phyloP scores from a whole-genome alignment of 2,113 vertebrate genomes.

The Bujurquina vittata region DNA sequence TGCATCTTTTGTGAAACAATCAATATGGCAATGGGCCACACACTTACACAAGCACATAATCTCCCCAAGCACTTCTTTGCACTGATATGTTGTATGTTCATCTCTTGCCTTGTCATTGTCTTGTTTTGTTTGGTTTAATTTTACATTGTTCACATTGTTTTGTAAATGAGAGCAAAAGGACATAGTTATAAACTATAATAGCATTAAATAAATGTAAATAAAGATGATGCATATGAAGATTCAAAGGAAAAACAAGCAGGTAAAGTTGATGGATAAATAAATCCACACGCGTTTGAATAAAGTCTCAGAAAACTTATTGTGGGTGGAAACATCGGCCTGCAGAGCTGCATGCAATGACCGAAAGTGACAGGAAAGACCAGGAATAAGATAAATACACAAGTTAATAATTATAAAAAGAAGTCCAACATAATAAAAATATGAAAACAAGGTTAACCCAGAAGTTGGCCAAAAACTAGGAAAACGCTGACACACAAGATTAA shows the following conservation, averaged over 20 bases:
- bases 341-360: neutral
- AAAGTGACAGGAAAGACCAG: neutral
- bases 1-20: constrained; percentile 58
- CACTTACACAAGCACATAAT: constrained; percentile 13
- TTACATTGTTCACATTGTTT: neutral
- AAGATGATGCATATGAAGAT: neutral
- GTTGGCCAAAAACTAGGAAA: neutral
- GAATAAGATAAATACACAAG: neutral
- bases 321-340: too few relatives aligned
- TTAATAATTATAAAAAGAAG: neutral
- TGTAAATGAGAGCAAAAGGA: neutral
- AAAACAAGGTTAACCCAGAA: neutral
- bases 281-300: neutral
- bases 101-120: neutral
- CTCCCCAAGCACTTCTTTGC: neutral
- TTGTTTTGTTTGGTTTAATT: neutral
- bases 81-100: neutral
- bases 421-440: neutral
- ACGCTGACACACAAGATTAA: neutral
- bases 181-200: neutral
- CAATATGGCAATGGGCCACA: constrained; percentile 47
- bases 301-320: too few relatives aligned
- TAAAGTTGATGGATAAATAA: neutral
- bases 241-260: neutral
- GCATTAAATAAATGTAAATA: neutral